Evolutionary conservation across 2,888 invertebrate species (phyloP), one percentile per base, ranked within the genome.

Genomic region (Tenodera sinensis): DNA sequence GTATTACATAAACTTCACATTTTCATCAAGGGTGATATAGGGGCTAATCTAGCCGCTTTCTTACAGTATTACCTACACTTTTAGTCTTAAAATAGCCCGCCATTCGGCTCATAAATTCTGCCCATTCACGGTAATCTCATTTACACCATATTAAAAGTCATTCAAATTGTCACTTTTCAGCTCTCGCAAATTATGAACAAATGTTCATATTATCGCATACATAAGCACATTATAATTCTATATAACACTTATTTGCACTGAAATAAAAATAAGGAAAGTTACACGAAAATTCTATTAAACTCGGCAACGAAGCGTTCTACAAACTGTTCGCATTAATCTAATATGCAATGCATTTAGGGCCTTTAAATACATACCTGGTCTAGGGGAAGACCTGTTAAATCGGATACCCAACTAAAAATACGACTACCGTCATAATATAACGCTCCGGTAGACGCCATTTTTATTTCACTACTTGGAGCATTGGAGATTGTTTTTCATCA

Each of bases 381-480:
- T 92, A 97, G 95, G 88, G 97, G 96, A 91, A 97, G 94, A 90
- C 96, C 96, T 91, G 95, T 93, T 92, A 94, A 94, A 91, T 95
- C 95, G 71, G 97, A 95, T 90, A 97, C 92, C 94, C 96, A 96
- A 90, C 94, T 92, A 93, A 97, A 97, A 90, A 95, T 93, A 92
- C 95, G 95, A 93, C 96, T 96, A 90, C 97, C 97, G 92, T 96
- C 96, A 92, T 97, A 97, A 91, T 95, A 94, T 92, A 81, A 71
- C 20, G 81, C 88, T 47, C 54, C 82, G 2, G 4, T 83, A 20
- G 89, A 25, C 82, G 83, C 90, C 88, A 84, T 84, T 20, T 71
- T 20, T 20, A 20, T 54, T 2, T 15, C 20, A 20, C 20, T 4
- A 20, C 54, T 71, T 54, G 14, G 30, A n/a, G n/a, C n/a, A n/a